These are phyloP conservation scores for Pungitius pungitius DNA, from an alignment of 2,113 vertebrate genomes.

Conservation along the genomic window DNA sequence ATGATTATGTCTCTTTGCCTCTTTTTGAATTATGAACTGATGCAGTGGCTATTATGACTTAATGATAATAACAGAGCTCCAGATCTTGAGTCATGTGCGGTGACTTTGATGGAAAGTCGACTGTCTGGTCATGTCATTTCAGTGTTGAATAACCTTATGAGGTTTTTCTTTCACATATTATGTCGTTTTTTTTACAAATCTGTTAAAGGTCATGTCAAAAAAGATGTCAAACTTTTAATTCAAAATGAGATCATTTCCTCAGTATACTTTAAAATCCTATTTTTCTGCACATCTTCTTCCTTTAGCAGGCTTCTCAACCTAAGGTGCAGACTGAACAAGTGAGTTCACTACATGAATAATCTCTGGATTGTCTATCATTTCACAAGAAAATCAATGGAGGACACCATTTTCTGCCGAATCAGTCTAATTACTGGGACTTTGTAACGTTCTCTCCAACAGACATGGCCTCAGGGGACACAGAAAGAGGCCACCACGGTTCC, in stretches of 20 bases:
- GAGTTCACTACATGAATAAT: slow-evolving; percentile 9
- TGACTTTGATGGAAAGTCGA: slow-evolving; percentile 35
- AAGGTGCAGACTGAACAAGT: slow-evolving; percentile 65
- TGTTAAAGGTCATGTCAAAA: background rate
- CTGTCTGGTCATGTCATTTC: slow-evolving; percentile 20
- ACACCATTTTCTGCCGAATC: background rate
- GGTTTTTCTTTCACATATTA: background rate
- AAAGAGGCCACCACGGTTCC: slow-evolving; percentile 62
- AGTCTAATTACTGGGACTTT: background rate
- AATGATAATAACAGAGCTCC: slow-evolving; percentile 51
- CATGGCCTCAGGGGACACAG: slow-evolving; percentile 54
- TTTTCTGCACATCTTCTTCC: slow-evolving; percentile 11
- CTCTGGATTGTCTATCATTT: background rate
- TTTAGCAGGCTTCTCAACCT: slow-evolving; percentile 64
- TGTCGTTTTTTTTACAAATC: background rate
- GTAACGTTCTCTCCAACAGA: slow-evolving; percentile 30
- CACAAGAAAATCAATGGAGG: background rate
- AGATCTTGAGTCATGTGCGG: slow-evolving; percentile 33
- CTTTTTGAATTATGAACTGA: slow-evolving; percentile 4
- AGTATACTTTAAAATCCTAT: background rate
- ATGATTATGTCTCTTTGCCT: background rate
- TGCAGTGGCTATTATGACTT: slow-evolving; percentile 17
- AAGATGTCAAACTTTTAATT: background rate
- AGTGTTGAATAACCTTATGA: background rate
- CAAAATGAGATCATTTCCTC: background rate